phyloP scores from a whole-genome alignment of 1,140 invertebrate genomes.

The Panagrolaimus sp. region DNA sequence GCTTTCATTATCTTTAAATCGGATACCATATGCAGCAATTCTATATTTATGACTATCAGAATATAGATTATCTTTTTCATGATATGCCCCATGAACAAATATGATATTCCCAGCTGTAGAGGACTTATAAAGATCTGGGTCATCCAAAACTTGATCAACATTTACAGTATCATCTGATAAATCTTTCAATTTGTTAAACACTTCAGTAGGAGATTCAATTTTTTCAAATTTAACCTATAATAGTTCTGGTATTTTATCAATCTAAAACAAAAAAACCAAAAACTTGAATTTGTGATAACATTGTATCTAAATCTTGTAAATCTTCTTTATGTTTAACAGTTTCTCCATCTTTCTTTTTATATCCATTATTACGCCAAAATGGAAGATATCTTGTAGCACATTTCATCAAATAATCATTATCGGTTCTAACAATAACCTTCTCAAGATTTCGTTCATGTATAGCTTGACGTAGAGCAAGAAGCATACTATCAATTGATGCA shows the following conservation, averaged over 20 bases:
- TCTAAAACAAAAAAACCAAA: background rate
- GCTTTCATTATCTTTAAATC: background rate
- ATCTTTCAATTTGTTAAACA: background rate
- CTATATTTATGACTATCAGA: background rate
- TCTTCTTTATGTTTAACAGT: conserved; percentile 24
- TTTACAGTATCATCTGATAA: too few relatives aligned
- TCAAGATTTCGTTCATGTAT: conserved; percentile 20
- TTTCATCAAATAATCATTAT: conserved; percentile 18
- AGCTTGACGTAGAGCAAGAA: conserved; percentile 21
- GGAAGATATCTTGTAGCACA: conserved; percentile 10
- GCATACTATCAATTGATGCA: conserved; percentile 20
- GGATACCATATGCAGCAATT: conserved; percentile 17
- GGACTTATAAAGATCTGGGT: too few relatives aligned
- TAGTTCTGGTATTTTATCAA: too few relatives aligned
- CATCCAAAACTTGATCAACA: too few relatives aligned
- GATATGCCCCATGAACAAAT: too few relatives aligned
- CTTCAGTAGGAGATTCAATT: background rate
- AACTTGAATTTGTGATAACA: conserved; percentile 17
- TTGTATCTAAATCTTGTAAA: conserved; percentile 14
- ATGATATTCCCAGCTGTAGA: too few relatives aligned
- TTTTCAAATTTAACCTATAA: background rate
- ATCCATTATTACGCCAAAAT: conserved; percentile 20
- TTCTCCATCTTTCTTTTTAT: conserved; percentile 18
- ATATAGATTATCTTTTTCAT: too few relatives aligned
- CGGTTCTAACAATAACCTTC: conserved; percentile 21